These are phyloP conservation scores for Pelodytes ibericus DNA, from an alignment of 2,797 vertebrate genomes.

Conservation along the genomic window DNA sequence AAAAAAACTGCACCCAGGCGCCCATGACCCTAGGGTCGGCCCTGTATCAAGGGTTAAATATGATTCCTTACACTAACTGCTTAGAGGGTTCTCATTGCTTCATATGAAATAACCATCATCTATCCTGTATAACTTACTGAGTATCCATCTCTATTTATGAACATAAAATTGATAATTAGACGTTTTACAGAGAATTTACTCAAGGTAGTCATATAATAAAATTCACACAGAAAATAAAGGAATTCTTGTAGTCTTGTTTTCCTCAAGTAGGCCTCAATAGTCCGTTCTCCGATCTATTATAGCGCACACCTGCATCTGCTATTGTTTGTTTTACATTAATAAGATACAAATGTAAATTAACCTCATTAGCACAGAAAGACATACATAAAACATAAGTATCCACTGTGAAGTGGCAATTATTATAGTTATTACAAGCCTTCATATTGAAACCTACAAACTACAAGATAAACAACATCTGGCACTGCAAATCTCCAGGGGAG, in stretches of 20 bases:
- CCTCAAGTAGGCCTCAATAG: not conserved
- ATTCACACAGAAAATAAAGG: not conserved
- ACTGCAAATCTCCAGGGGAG: not conserved
- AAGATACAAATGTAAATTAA: not conserved
- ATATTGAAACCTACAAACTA: not conserved
- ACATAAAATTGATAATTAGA: not conserved
- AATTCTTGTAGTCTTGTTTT: not conserved
- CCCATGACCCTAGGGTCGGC: too few relatives aligned
- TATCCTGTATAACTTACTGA: too few relatives aligned
- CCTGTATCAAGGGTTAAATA: too few relatives aligned
- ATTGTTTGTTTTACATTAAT: not conserved
- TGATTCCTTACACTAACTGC: too few relatives aligned
- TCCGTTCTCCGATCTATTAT: not conserved
- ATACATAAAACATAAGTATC: not conserved
- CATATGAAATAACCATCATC: too few relatives aligned
- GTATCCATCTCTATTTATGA: too few relatives aligned
- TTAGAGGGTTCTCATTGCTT: too few relatives aligned
- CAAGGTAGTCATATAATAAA: not conserved
- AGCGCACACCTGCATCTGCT: not conserved
- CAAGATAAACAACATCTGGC: not conserved
- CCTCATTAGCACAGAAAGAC: not conserved
- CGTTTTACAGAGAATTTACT: not conserved
- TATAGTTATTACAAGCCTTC: not conserved
- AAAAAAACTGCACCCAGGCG: too few relatives aligned
- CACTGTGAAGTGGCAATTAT: not conserved